Evolutionary conservation across 2,797 vertebrate species (phyloP).

Genomic region (Vultur gryphus): DNA sequence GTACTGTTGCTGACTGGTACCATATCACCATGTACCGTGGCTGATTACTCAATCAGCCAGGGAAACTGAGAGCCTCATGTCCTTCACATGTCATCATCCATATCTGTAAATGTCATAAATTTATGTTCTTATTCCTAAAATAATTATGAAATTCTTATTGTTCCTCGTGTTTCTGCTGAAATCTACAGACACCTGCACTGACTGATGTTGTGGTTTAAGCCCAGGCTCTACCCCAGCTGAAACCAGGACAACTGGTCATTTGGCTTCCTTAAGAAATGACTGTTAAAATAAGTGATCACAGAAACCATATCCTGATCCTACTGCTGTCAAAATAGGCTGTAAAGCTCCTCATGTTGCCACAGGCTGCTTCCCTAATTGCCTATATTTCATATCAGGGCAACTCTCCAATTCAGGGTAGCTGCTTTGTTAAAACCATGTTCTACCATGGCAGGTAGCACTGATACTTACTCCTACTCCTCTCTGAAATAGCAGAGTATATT

Average conservation of each 20-base stretch:
- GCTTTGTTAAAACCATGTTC: not conserved
- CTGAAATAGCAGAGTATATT: not conserved
- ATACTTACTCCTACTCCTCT: not conserved
- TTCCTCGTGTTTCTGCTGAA: not conserved
- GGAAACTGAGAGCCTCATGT: not conserved
- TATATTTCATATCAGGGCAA: not conserved
- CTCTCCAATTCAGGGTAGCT: not conserved
- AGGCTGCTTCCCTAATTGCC: not conserved
- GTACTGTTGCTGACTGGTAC: not conserved
- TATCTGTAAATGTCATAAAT: not conserved
- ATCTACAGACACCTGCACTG: not conserved
- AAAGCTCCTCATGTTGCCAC: not conserved
- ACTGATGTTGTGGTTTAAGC: too few relatives aligned
- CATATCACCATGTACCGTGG: not conserved
- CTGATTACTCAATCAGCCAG: accelerated
- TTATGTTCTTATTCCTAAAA: not conserved
- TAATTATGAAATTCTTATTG: not conserved
- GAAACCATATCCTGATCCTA: not conserved
- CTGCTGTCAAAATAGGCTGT: not conserved
- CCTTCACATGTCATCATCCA: not conserved
- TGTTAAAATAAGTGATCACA: not conserved
- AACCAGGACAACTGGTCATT: not conserved
- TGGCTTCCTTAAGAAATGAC: not conserved
- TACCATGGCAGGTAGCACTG: not conserved
- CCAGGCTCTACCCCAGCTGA: too few relatives aligned